These are phyloP conservation scores for Bathynomus jamesi DNA, from an alignment of 1,140 invertebrate species.

Conservation along the genomic window DNA sequence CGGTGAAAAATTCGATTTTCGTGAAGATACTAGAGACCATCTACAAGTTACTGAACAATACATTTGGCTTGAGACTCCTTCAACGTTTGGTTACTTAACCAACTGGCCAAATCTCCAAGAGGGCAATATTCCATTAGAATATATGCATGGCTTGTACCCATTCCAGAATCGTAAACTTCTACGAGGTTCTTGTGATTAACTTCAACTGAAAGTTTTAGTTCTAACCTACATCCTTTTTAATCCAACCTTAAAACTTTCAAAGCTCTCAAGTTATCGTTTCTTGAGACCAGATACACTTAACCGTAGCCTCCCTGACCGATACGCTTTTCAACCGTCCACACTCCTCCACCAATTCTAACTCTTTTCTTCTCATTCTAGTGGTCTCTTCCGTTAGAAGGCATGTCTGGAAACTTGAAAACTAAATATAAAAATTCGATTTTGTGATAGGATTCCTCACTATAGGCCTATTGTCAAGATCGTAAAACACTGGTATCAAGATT, in stretches of 20 bases:
- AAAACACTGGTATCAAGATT: too few species aligned
- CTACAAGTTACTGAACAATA: background rate
- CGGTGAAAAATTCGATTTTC: background rate
- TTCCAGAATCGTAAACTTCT: background rate
- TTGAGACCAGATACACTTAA: background rate
- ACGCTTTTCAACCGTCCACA: background rate
- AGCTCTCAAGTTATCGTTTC: background rate
- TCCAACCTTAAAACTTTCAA: background rate
- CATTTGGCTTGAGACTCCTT: background rate
- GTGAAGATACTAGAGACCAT: background rate
- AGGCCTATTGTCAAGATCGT: too few species aligned
- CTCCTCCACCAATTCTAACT: background rate
- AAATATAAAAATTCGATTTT: too few species aligned
- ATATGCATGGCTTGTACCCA: background rate
- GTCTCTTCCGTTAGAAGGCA: too few species aligned
- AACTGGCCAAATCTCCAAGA: background rate
- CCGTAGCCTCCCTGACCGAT: background rate
- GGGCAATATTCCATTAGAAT: background rate
- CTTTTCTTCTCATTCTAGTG: background rate
- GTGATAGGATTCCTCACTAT: too few species aligned
- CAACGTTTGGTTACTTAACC: background rate
- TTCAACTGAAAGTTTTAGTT: background rate
- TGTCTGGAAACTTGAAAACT: too few species aligned
- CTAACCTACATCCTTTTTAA: background rate
- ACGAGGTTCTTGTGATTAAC: background rate